Base-by-base conservation (phyloP, 2,888 invertebrate genomes). In the Aspidiotus rigidus region DNA sequence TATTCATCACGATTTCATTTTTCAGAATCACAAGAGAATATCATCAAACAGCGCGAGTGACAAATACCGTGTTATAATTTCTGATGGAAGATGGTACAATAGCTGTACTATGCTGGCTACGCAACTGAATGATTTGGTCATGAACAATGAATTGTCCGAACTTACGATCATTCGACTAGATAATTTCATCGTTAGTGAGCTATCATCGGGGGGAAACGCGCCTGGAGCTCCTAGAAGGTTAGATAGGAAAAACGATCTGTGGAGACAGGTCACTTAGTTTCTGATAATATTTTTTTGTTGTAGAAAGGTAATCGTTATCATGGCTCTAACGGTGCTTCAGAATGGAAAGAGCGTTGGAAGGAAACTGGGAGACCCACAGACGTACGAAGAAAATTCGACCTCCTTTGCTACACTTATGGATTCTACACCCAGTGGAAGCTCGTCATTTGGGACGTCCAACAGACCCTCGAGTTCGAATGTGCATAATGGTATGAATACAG, bases 31-130 rank as follows among this genome's bases (percentile, higher is more conserved):
- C n/a, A 67, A 67, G 39, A 59, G 42, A 42, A 67, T 67, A 13
- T 17, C 17, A 7, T 60, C 60, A 7, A 83, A 83, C 17, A 81
- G 83, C 8, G 83, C 83, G 64, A 79, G 78, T 71, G 92, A 93
- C 73, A 83, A 94, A 62, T 92, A 86, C 76, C 83, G 95, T 7
- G 78, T 95, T 5, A 80, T 94, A 0, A 82, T 95, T 11, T 94
- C 95, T 0, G 96, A 96, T 82, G 94, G 95, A 0, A 83, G 84
- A 73, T 84, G 88, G 77, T 83, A 86, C 5, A 88, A 89, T 76
- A 92, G 91, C 69, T 91, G 90, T 79, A 93, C 93, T 0, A 94
- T 97, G 93, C 80, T 96, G 71, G 93, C 93, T 0, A 90, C 92
- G 9, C 89, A 90, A 76, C 79, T 88, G 10, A 90, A 89, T 77